Conservation (phyloP, 2,797 vertebrate genomes). For the Pantherophis vulpinus region DNA sequence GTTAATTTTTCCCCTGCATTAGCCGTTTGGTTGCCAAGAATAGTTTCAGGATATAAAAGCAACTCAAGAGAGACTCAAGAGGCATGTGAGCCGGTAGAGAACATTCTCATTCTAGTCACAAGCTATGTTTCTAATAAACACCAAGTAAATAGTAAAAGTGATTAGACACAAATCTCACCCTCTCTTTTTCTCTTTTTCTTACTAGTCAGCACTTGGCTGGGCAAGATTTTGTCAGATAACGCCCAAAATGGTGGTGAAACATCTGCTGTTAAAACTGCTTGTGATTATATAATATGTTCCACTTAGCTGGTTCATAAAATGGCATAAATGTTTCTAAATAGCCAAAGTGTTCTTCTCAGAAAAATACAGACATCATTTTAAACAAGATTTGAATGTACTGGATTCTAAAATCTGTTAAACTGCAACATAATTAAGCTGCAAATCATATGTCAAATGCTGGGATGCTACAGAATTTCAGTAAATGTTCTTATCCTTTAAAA, state of each 20-base stretch:
- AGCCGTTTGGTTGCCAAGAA: neutral
- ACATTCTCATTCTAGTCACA: neutral
- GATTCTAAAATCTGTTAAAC: neutral
- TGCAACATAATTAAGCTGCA: neutral
- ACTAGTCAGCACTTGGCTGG: neutral
- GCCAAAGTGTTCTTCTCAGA: neutral
- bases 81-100: neutral
- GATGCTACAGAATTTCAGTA: neutral
- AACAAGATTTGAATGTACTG: neutral
- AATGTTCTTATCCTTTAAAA: neutral
- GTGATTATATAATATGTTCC: neutral
- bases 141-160: neutral
- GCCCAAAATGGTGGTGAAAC: neutral
- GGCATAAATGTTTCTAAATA: neutral
- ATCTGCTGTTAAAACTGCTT: neutral
- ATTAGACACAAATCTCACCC: neutral
- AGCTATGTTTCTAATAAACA: neutral
- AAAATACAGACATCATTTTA: neutral
- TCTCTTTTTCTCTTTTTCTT: neutral
- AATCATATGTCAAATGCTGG: neutral
- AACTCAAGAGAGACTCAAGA: neutral
- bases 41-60: constrained; percentile 16
- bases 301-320: neutral
- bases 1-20: neutral
- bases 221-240: neutral